Base-by-base conservation (phyloP, 2,888 invertebrate genomes). In the Hirtodrosophila cameraria region DNA sequence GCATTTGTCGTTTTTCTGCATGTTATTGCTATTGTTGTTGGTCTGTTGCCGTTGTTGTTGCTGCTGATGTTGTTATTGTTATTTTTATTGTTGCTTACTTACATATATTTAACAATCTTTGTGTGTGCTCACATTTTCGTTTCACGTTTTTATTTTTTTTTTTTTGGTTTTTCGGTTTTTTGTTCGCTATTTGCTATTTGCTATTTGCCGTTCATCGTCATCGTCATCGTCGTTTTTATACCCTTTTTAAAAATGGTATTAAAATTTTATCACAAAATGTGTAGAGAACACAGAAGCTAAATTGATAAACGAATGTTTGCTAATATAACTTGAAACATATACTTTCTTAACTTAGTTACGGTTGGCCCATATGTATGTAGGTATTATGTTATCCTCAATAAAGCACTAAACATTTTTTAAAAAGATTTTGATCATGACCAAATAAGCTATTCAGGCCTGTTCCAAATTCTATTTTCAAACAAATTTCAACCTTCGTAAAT, bases 31-130 rank as follows among this genome's bases (percentile, higher is more conserved):
- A 20, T 52, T 55, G 48, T 55, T 69, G 52, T 23, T 45, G 41
- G 43, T n/a, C 49, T 35, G 48, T 35, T 42, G 35, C 63, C 12
- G 12, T 48, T 45, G 33, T 16, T 35, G 31, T 42, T 60, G 23
- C n/a, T 46, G 39, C 15, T 49, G 28, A 3, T 50, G 33, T 54
- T 68, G 31, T 57, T 69, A 23, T 42, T 68, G 46, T 43, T 35
- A 53, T 63, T 58, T 66, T 71, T 74, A 78, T 77, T 77, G 75
- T 78, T 78, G 78, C 71, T 77, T 63, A 65, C 75, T 65, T 58
- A 39, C 46, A 59, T 81, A 66, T 68, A 81, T 71, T 71, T 63
- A 77, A 72, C 71, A 81, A 66, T 75, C 64, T 64, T 54, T 67
- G 57, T 60, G 59, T 60, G 54, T 59, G 59, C 33, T 38, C 48